These are phyloP conservation scores for Hystrix brachyura DNA, from an alignment of 2,113 vertebrate species.

Conservation along the genomic window DNA sequence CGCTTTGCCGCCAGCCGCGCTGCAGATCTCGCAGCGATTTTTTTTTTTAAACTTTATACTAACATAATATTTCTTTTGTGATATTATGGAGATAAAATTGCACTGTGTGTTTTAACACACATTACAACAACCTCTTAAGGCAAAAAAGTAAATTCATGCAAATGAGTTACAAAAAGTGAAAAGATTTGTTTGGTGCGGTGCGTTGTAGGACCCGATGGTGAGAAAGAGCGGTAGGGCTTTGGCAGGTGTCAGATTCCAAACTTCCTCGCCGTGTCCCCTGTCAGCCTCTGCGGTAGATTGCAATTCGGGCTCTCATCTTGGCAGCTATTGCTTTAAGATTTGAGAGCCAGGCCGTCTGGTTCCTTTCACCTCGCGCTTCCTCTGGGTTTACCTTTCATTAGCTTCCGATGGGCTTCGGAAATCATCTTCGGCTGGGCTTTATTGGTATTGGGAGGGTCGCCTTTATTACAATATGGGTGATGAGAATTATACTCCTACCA, in stretches of 20 bases:
- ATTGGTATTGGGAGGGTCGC: neutral
- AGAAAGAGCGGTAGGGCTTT: neutral
- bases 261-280: neutral
- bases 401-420: neutral
- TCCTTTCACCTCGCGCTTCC: neutral
- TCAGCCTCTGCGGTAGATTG: neutral
- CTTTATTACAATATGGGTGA: neutral
- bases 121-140: conserved; percentile 88
- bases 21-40: conserved; percentile 61
- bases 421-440: neutral
- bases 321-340: neutral
- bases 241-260: neutral
- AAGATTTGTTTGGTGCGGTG: conserved; percentile 70
- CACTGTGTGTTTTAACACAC: conserved; percentile 88
- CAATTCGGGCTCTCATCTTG: conserved; percentile 13
- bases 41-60: conserved; percentile 85
- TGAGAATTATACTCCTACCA: neutral
- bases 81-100: conserved; percentile 89
- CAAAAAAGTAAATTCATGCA: conserved; percentile 88
- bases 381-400: neutral
- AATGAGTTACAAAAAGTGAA: conserved; percentile 85
- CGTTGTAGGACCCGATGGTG: conserved; percentile 16
- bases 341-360: neutral
- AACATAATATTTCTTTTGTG: conserved; percentile 88
- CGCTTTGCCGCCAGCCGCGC: conserved; percentile 65